phyloP scores from a whole-genome alignment of 2,113 vertebrate species.

The Daboia siamensis region DNA sequence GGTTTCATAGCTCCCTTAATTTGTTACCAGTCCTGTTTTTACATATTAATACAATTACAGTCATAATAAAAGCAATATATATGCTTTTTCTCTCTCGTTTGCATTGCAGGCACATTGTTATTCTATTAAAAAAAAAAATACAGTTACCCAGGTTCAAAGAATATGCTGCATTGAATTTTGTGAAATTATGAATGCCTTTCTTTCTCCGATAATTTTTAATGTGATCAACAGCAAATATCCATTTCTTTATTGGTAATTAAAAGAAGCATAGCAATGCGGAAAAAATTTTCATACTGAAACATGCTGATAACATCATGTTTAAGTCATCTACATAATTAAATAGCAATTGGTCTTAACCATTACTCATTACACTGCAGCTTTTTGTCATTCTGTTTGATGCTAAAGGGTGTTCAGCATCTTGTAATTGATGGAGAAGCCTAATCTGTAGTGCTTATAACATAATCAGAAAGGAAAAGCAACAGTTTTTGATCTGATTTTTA shows the following conservation, averaged over 20 bases:
- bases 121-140: not conserved
- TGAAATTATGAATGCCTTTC: not conserved
- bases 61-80: not conserved
- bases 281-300: conserved; percentile 56
- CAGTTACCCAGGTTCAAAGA: not conserved
- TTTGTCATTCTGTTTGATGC: conserved; percentile 68
- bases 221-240: conserved; percentile 37
- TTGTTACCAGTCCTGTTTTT: not conserved
- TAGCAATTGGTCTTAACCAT: conserved; percentile 60
- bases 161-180: not conserved
- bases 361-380: conserved; percentile 60
- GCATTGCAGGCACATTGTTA: not conserved
- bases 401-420: conserved; percentile 61
- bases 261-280: conserved; percentile 35
- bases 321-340: conserved; percentile 69
- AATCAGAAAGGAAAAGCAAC: conserved; percentile 55
- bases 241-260: conserved; percentile 3
- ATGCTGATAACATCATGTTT: conserved; percentile 58
- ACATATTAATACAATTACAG: not conserved
- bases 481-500: conserved; percentile 41
- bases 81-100: not conserved
- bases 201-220: conserved; percentile 34
- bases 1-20: not conserved
- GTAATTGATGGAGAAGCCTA: conserved; percentile 61
- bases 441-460: conserved; percentile 55